phyloP scores from a whole-genome alignment of 1,140 invertebrate genomes.

The Epicauta chinensis region DNA sequence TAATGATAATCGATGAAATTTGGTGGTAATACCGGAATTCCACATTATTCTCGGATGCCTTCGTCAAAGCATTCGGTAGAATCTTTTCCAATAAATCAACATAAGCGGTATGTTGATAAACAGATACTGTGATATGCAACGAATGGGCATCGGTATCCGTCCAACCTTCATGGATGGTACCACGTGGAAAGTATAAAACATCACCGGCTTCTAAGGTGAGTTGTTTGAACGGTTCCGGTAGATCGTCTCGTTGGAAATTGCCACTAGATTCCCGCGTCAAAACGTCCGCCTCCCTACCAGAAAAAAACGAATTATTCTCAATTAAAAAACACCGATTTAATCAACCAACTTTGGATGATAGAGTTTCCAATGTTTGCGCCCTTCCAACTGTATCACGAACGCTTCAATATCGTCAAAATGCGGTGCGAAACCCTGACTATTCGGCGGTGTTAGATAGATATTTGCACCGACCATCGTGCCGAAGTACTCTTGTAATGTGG shows the following conservation, averaged over 20 bases:
- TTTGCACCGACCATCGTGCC: conserved; percentile 91
- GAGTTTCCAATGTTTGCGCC: conserved; percentile 89
- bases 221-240: conserved; percentile 77
- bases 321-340: neutral
- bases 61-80: conserved; percentile 69
- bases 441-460: conserved; percentile 91
- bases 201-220: conserved; percentile 79
- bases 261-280: conserved; percentile 75
- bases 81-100: conserved; percentile 78
- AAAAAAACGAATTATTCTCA: conserved; percentile 22
- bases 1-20: conserved; percentile 34
- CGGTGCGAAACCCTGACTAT: conserved; percentile 94
- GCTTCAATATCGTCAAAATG: conserved; percentile 99
- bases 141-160: conserved; percentile 74
- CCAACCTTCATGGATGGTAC: conserved; percentile 86
- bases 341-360: conserved; percentile 66
- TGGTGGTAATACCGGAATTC: conserved; percentile 68
- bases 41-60: conserved; percentile 62
- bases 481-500: conserved; percentile 90
- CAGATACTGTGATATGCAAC: conserved; percentile 87
- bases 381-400: conserved; percentile 94
- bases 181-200: conserved; percentile 86
- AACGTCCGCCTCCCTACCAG: conserved; percentile 46
- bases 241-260: conserved; percentile 74
- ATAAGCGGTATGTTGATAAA: conserved; percentile 87